Conservation (phyloP, 2,888 invertebrate species). For the Sisyra terminalis region DNA sequence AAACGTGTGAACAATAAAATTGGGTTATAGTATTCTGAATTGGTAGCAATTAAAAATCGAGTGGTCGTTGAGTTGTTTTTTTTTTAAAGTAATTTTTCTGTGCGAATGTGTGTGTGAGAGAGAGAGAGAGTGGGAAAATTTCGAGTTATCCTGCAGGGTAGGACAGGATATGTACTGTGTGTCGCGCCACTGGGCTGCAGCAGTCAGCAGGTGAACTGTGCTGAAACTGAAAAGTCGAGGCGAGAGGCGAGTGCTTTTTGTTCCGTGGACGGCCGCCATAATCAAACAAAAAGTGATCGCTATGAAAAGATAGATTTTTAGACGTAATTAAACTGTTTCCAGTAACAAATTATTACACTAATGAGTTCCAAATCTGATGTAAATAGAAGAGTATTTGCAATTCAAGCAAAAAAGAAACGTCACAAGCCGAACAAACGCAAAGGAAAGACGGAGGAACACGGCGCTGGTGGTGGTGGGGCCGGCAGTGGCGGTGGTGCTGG, state of each 20-base stretch:
- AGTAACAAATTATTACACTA: constrained; percentile 11
- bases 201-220: constrained; percentile 7
- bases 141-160: too few species aligned
- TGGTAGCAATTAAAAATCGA: too few species aligned
- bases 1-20: too few species aligned
- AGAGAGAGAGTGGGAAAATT: neutral
- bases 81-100: neutral
- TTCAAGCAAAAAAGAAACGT: constrained; percentile 83
- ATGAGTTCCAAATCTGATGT: constrained; percentile 86
- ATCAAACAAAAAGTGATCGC: constrained; percentile 48
- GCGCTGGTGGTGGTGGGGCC: constrained; percentile 30
- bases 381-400: constrained; percentile 80
- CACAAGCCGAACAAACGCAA: constrained; percentile 79
- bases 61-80: too few species aligned
- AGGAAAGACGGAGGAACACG: constrained; percentile 52
- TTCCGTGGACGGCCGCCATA: constrained; percentile 37
- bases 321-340: constrained; percentile 27
- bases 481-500: constrained; percentile 18
- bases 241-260: constrained; percentile 31
- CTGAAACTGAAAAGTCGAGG: constrained; percentile 2
- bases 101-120: neutral
- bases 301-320: constrained; percentile 43
- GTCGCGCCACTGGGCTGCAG: constrained; percentile 10
- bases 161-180: neutral
- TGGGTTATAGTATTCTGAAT: too few species aligned